Evolutionary conservation across 2,888 invertebrate species (phyloP), one percentile per base, ranked within the genome.

Genomic region (Cheilosia urbana): DNA sequence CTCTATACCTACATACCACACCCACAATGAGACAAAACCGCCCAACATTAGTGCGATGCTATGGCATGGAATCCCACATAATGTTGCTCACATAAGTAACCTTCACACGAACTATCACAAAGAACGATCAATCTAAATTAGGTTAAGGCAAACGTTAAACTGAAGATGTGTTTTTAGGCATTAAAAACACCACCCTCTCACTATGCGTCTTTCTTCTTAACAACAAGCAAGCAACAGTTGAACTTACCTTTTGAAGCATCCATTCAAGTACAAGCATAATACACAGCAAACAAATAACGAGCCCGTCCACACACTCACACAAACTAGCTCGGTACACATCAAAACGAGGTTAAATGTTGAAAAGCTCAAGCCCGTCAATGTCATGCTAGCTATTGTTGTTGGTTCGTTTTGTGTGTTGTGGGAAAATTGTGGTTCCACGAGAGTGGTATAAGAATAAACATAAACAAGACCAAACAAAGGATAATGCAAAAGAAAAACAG

Each of bases 281-380:
- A 62, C 62, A 75, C 51, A 68, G 68, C 68, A 80, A 75, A 80
- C 75, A 75, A 58, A 62, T 62, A 47, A 37, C 17, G 65, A 55
- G 62, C 55, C 80, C 80, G 13, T 37, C 13, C 37, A 13, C 37
- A 30, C 9, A 30, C 30, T 30, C 7, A 6, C 13, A 24, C 34
- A 55, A 62, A 75, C 40, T 62, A 63, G 80, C 68, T 47, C 4
- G 47, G 55, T 57, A 68, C 79, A 75, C 66, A 60, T 53, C n/a
- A 68, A 45, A 80, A 75, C 75, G 68, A 80, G 80, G 80, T 80
- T 68, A 80, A 80, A 80, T 49, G 62, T 63, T 80, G 68, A 68
- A 75, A 75, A 55, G 62, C 75, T 68, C 68, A 75, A 80, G 68
- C 80, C 75, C 80, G 75, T 80, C 80, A 80, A 75, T 80, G 80